Conservation (phyloP, 64 coral and sea anemone genomes). For the Acropora yongei region DNA sequence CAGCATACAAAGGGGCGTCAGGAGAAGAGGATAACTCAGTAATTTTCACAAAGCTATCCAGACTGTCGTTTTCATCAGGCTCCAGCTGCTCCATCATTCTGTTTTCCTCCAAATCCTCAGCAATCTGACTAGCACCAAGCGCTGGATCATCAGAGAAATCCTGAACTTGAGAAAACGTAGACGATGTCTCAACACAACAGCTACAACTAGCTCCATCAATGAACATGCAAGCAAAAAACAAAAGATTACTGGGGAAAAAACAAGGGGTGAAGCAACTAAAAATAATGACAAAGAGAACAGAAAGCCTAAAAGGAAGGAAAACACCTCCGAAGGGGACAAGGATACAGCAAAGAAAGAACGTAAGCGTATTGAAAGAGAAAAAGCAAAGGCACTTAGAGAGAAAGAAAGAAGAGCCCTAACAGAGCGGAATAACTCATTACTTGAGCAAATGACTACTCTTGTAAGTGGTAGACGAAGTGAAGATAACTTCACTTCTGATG, state of each 20-base stretch:
- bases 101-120: not conserved
- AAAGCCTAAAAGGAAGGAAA: not conserved
- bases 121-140: not conserved
- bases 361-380: not conserved
- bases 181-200: too few relatives aligned
- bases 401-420: not conserved
- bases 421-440: not conserved
- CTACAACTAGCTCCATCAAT: too few relatives aligned
- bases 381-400: not conserved
- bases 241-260: not conserved
- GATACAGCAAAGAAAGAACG: conserved; percentile 8
- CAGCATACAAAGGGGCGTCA: not conserved
- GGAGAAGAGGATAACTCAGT: not conserved
- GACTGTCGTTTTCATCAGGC: not conserved
- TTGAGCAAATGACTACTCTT: not conserved
- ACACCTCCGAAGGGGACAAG: not conserved
- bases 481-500: not conserved
- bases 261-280: not conserved
- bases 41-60: not conserved
- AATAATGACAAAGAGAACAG: not conserved
- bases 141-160: not conserved
- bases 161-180: not conserved
- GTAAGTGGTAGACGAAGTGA: not conserved
- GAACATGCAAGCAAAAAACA: not conserved
- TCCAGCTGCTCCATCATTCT: not conserved